Conservation (phyloP, 2,113 vertebrate species). For the Oreotragus oreotragus region DNA sequence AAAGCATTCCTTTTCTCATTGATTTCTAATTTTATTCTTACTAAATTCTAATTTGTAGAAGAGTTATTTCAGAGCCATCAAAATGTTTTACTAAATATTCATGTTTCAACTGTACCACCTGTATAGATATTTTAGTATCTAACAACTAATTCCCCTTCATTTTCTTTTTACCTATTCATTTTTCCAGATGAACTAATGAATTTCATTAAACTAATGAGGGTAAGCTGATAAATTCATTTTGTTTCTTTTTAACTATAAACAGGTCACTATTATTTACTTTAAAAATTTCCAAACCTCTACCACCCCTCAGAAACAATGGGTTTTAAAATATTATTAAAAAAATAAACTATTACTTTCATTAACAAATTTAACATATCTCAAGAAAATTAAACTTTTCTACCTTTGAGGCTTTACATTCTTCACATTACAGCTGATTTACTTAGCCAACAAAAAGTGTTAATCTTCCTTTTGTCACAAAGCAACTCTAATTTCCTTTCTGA, state of each 20-base stretch:
- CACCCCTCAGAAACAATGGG: background rate
- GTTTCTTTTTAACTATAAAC: background rate
- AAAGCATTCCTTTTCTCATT: background rate
- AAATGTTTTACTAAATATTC: conserved; percentile 13
- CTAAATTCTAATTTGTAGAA: conserved; percentile 17
- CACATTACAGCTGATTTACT: background rate
- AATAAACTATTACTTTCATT: background rate
- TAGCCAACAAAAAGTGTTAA: background rate
- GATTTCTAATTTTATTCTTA: background rate
- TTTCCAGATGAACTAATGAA: background rate
- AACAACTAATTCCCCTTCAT: background rate
- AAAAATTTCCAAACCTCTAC: background rate
- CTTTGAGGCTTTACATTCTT: background rate
- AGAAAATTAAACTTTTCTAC: conserved; percentile 2
- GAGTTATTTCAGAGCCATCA: background rate
- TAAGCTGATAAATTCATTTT: background rate
- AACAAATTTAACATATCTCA: background rate
- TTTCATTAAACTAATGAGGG: background rate
- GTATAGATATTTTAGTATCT: background rate
- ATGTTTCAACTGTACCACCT: background rate
- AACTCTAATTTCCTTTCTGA: background rate
- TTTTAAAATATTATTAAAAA: background rate
- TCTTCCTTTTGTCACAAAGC: background rate
- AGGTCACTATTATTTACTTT: background rate
- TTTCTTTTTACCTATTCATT: background rate